phyloP scores from a whole-genome alignment of 2,113 vertebrate species.

The Mastomys coucha region DNA sequence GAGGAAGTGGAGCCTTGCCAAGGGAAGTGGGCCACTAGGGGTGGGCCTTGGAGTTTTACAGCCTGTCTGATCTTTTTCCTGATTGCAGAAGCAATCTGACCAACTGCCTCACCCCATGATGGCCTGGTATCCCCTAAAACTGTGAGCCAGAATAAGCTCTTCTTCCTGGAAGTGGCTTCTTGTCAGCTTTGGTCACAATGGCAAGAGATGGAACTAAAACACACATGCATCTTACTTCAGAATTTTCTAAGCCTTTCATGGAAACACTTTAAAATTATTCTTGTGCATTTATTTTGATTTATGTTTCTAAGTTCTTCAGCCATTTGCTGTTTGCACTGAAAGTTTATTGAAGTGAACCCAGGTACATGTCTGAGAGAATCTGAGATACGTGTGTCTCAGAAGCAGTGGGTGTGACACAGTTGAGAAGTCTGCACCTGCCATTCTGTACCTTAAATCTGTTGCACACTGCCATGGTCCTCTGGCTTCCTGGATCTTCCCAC shows the following conservation, averaged over 20 bases:
- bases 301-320: not conserved
- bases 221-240: not conserved
- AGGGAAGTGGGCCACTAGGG: not conserved
- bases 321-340: not conserved
- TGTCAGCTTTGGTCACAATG: not conserved
- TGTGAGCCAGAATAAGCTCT: not conserved
- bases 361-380: rapidly evolving
- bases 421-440: not conserved
- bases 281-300: not conserved
- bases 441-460: not conserved
- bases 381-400: rapidly evolving
- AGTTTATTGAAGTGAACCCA: not conserved
- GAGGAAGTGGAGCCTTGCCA: not conserved
- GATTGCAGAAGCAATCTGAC: not conserved
- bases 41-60: not conserved
- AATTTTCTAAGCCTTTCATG: not conserved
- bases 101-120: not conserved
- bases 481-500: too few species aligned
- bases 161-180: not conserved
- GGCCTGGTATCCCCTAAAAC: not conserved
- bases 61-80: not conserved
- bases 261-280: not conserved
- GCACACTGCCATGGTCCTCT: rapidly evolving
- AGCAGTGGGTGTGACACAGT: rapidly evolving
- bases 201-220: not conserved